These are phyloP conservation scores for Chrysogorgia sp. DNA, from an alignment of 92 coral and sea anemone genomes.

Conservation along the genomic window DNA sequence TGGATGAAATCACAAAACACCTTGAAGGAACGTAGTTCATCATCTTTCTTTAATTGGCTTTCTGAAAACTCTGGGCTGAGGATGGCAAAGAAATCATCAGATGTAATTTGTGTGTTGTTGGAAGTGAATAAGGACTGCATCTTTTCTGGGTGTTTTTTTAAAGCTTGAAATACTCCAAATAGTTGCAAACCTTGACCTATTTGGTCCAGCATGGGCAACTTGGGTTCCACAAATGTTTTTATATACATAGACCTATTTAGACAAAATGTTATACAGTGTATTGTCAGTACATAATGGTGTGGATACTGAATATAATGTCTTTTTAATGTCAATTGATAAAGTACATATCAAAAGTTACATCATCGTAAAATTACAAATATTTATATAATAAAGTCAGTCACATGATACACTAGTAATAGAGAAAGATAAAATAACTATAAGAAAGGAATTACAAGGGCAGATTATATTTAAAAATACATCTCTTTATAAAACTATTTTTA, in stretches of 20 bases:
- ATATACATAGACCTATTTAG: constrained; percentile 41
- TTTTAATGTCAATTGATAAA: too few relatives aligned
- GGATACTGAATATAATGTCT: not conserved
- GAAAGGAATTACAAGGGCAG: too few relatives aligned
- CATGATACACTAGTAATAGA: too few relatives aligned
- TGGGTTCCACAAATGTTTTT: constrained; percentile 37
- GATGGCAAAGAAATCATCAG: constrained; percentile 31
- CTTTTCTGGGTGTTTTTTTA: constrained; percentile 18
- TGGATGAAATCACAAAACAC: constrained; percentile 22
- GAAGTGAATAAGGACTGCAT: constrained; percentile 32
- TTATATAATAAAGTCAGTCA: too few relatives aligned
- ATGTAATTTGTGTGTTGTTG: constrained; percentile 1
- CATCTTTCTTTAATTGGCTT: constrained; percentile 19
- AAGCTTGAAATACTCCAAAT: constrained; percentile 34
- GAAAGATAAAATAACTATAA: too few relatives aligned
- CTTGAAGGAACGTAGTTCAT: constrained; percentile 39
- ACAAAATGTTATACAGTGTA: constrained; percentile 1
- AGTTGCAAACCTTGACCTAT: constrained; percentile 44
- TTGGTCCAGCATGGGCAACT: constrained; percentile 46
- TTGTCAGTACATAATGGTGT: not conserved
- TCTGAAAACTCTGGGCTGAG: constrained; percentile 20
- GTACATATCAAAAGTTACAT: too few relatives aligned
- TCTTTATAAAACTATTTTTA: too few relatives aligned
- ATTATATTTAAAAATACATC: too few relatives aligned
- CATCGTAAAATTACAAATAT: too few relatives aligned